Percentiles rank a stretch among this genome's conserved stretches.
Evolutionary conservation across 2,888 invertebrate genomes (phyloP).

Genomic region (Andrena flavipes): DNA sequence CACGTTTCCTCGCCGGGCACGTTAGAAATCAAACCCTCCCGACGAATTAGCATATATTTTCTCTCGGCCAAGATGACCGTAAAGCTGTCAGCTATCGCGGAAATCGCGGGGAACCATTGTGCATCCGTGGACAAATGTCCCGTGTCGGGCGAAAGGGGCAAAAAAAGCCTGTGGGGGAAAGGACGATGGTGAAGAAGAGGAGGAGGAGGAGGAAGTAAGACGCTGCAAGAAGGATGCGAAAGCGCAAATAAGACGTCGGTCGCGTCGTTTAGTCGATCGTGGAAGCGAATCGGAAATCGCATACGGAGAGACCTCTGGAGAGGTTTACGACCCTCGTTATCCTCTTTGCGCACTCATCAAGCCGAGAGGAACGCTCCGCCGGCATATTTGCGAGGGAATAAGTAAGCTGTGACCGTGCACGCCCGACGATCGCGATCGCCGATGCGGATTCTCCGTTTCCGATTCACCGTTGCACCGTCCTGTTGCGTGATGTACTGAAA

Average conservation of each 20-base stretch:
- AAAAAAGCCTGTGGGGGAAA: not conserved
- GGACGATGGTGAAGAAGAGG: not conserved
- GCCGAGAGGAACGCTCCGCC: slow-evolving; percentile 36
- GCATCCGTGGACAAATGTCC: slow-evolving; percentile 37
- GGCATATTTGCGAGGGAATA: slow-evolving; percentile 52
- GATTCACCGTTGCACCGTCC: slow-evolving; percentile 43
- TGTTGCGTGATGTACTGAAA: slow-evolving; percentile 45
- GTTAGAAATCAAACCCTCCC: slow-evolving; percentile 46
- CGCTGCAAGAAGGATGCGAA: slow-evolving; percentile 30
- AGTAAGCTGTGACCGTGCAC: slow-evolving; percentile 41
- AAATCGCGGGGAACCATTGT: slow-evolving; percentile 60
- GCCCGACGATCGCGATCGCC: slow-evolving; percentile 55
- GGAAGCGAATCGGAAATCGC: slow-evolving; percentile 61
- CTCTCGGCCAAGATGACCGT: slow-evolving; percentile 53
- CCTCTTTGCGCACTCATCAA: slow-evolving; percentile 61
- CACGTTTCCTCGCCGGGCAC: slow-evolving; percentile 10
- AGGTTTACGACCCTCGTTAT: slow-evolving; percentile 65
- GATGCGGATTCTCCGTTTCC: slow-evolving; percentile 58
- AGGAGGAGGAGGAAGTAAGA: slow-evolving; percentile 29
- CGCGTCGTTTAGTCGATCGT: slow-evolving; percentile 60
- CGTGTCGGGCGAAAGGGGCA: slow-evolving; percentile 12
- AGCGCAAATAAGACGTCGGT: slow-evolving; percentile 62
- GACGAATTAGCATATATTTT: slow-evolving; percentile 48
- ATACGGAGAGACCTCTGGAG: slow-evolving; percentile 47
- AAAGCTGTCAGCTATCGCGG: slow-evolving; percentile 70